A percentile compares a stretch with the other conserved stretches of the same genome.
Evolutionary conservation across 2,888 invertebrate genomes (phyloP).

Genomic region (Lathronympha strigana): DNA sequence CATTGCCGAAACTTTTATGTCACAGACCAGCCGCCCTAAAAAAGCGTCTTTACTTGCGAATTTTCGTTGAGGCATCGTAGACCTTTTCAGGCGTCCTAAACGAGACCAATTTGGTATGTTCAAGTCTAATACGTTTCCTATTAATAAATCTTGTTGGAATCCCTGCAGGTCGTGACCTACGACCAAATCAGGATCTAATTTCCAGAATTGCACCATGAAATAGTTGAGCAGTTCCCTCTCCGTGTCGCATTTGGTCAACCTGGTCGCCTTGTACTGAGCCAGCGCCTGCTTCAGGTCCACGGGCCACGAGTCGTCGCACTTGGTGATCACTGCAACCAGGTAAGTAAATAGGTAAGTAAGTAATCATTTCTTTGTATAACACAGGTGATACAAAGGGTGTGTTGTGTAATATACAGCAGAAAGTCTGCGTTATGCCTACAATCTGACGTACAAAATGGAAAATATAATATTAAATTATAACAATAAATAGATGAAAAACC

Average conservation of each 20-base stretch:
- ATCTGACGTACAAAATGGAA: too few relatives aligned
- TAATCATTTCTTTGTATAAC: too few relatives aligned
- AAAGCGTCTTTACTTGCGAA: constrained; percentile 83
- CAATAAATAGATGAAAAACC: too few relatives aligned
- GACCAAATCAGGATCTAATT: constrained; percentile 96
- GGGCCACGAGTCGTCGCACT: constrained; percentile 93
- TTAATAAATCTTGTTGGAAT: constrained; percentile 95
- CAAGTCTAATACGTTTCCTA: constrained; percentile 89
- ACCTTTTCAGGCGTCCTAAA: constrained; percentile 92
- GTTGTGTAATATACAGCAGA: too few relatives aligned
- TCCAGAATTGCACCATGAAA: constrained; percentile 93
- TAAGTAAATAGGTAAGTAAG: not conserved
- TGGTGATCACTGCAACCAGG: constrained; percentile 88
- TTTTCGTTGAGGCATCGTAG: constrained; percentile 84
- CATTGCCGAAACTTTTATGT: constrained; percentile 95
- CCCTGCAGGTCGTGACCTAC: constrained; percentile 97
- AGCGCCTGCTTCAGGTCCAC: constrained; percentile 90
- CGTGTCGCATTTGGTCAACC: constrained; percentile 91
- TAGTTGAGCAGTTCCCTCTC: constrained; percentile 94
- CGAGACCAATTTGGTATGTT: constrained; percentile 96
- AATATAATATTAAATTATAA: too few relatives aligned
- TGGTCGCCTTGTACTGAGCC: constrained; percentile 87
- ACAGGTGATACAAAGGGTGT: too few relatives aligned
- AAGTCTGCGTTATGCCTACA: too few relatives aligned
- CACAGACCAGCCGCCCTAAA: constrained; percentile 94